phyloP scores from a whole-genome alignment of 2,113 vertebrate genomes.

The Pluvianellus socialis region DNA sequence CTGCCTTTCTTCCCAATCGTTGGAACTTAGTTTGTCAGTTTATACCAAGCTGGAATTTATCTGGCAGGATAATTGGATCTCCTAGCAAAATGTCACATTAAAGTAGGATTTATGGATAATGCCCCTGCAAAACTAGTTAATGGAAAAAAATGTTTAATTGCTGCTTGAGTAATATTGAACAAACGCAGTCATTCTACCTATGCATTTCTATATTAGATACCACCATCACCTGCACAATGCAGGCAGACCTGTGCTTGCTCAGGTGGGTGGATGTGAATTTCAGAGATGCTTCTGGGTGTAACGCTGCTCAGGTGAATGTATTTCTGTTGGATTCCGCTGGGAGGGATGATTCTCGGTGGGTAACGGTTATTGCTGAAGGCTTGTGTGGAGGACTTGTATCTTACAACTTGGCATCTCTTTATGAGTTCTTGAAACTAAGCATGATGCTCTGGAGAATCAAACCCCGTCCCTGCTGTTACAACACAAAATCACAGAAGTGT shows the following conservation, averaged over 20 bases:
- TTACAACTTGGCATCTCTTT: background rate
- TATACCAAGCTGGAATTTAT: conserved; percentile 55
- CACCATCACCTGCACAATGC: background rate
- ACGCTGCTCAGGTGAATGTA: background rate
- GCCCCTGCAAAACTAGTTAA: conserved; percentile 34
- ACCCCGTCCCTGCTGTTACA: background rate
- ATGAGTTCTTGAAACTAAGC: background rate
- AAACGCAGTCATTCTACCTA: background rate
- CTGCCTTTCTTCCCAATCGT: conserved; percentile 19
- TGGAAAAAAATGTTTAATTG: conserved; percentile 48
- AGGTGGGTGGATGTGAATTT: background rate
- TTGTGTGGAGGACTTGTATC: background rate
- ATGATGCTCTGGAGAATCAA: background rate
- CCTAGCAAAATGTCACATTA: conserved; percentile 45
- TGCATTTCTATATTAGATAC: background rate
- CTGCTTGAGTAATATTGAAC: conserved; percentile 30
- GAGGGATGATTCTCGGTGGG: background rate
- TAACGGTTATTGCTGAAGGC: background rate
- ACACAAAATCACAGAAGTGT: background rate
- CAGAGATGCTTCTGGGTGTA: background rate
- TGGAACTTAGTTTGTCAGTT: conserved; percentile 56
- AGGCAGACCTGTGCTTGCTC: background rate
- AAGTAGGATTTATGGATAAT: conserved; percentile 37
- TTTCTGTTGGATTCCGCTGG: background rate
- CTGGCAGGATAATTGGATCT: conserved; percentile 56